Evolutionary conservation across 2,797 vertebrate species (phyloP), one percentile per base, ranked within the genome.

Genomic region (Takifugu rubripes): DNA sequence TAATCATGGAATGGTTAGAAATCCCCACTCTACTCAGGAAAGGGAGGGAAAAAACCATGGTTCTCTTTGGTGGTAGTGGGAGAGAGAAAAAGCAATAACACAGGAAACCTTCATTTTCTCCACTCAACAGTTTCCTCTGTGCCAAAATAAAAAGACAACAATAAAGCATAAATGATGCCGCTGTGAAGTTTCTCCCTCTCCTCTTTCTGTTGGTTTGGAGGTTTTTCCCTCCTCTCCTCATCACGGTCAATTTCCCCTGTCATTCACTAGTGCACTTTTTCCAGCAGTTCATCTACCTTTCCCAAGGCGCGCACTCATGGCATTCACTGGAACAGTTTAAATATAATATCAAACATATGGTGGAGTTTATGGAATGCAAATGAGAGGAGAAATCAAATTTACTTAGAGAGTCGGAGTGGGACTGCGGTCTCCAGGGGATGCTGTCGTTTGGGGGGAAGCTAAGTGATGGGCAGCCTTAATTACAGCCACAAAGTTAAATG

Each of bases 371-470:
- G 70, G 74, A 89, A 85, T 66, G 72, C 81, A 87, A 90, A 90
- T 86, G 79, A 88, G 87, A 89, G 85, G 86, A 91, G 82, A 90
- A 91, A 90, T 90, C 75, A 82, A 86, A 91, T 91, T 85, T 89
- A 80, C 79, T 84, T 64, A 59, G 65, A 67, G 81, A 87, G 79
- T 74, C 45, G 51, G 56, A 62, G 72, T 45, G 43, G 64, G 61
- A 54, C 71, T 14, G 55, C 54, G 70, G 72, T 82, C 79, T 79
- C 78, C 33, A 50, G 81, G 74, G 78, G 77, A 73, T 67, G 68
- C 49, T 5, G 50, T 78, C 82, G 80, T 80, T 76, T 56, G 40
- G 71, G 76, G 70, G 74, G 63, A 10, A 77, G 42, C 31, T 48
- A 53, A 70, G 59, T 82, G 87, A 89, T 63, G 79, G 84, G 72